These are phyloP conservation scores for Trematomus loennbergii DNA, from an alignment of 2,113 vertebrate species.

Conservation along the genomic window DNA sequence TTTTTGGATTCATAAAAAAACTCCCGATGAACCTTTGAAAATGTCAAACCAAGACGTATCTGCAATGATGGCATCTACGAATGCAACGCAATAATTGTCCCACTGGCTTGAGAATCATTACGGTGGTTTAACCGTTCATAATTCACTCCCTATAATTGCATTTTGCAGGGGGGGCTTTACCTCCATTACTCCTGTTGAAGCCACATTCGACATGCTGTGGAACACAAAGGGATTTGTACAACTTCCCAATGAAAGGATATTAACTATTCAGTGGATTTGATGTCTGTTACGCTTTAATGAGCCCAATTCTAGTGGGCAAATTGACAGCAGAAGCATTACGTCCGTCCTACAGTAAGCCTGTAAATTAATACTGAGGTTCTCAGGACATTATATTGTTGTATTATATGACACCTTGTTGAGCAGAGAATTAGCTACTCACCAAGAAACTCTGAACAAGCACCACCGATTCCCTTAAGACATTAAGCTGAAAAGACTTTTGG, in stretches of 20 bases:
- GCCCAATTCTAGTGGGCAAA: slow-evolving; percentile 54
- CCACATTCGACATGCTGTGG: slow-evolving; percentile 65
- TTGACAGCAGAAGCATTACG: slow-evolving; percentile 41
- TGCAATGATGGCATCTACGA: slow-evolving; percentile 39
- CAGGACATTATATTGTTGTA: slow-evolving; percentile 20
- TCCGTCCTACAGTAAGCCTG: slow-evolving; percentile 18
- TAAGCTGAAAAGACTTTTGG: not conserved
- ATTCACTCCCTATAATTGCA: slow-evolving; percentile 64
- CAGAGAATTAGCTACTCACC: slow-evolving; percentile 24
- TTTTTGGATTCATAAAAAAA: slow-evolving; percentile 5
- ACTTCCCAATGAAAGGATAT: slow-evolving; percentile 68
- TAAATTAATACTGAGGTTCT: slow-evolving; percentile 26
- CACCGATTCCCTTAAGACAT: not conserved
- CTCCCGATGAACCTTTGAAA: slow-evolving; percentile 24
- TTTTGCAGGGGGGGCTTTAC: slow-evolving; percentile 62
- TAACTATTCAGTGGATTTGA: slow-evolving; percentile 63
- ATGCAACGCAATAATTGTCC: slow-evolving; percentile 41
- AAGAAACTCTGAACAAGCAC: slow-evolving; percentile 8
- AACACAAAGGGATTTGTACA: slow-evolving; percentile 62
- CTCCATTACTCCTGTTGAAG: slow-evolving; percentile 64
- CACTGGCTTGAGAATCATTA: slow-evolving; percentile 44
- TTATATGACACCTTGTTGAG: slow-evolving; percentile 46
- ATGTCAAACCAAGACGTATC: slow-evolving; percentile 29
- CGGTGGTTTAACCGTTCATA: slow-evolving; percentile 48
- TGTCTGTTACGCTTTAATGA: slow-evolving; percentile 61